A percentile compares a stretch with the other conserved stretches of the same genome.
Evolutionary conservation across 2,113 vertebrate species (phyloP).

Genomic region (Megaceryle maxima): DNA sequence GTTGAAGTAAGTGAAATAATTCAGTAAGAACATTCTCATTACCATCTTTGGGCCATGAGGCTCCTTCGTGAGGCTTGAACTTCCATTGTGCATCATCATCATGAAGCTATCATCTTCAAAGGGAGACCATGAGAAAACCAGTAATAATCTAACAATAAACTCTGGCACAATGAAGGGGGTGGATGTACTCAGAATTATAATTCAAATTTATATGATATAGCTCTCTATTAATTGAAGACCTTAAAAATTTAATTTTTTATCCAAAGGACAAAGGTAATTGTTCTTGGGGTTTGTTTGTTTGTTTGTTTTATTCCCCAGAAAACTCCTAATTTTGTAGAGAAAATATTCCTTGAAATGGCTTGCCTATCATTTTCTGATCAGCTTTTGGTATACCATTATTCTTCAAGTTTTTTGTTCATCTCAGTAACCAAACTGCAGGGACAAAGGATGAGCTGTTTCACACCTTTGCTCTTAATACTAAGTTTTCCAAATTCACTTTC

Average conservation of each 20-base stretch:
- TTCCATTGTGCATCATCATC: rapidly evolving
- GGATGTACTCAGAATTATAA: not conserved
- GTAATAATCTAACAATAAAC: not conserved
- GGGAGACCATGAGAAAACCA: not conserved
- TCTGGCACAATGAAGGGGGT: not conserved
- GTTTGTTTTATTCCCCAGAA: not conserved
- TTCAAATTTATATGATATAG: not conserved
- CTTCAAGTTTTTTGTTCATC: not conserved
- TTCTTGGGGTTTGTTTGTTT: not conserved
- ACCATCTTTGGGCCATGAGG: not conserved
- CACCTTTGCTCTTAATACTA: slow-evolving; percentile 7
- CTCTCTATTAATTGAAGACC: not conserved
- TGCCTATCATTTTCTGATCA: not conserved
- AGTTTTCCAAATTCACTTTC: slow-evolving; percentile 9
- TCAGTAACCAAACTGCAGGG: not conserved
- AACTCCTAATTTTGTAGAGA: not conserved
- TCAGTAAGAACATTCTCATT: not conserved
- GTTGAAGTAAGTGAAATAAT: not conserved
- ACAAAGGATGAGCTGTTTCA: slow-evolving; percentile 3
- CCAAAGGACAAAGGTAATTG: not conserved
- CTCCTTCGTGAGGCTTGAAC: not conserved
- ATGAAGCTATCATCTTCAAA: not conserved
- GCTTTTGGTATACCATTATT: not conserved
- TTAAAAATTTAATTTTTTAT: not conserved
- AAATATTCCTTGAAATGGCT: not conserved